Evolutionary conservation across 1,140 invertebrate species (phyloP).

Genomic region (Eupristina koningsbergeri): DNA sequence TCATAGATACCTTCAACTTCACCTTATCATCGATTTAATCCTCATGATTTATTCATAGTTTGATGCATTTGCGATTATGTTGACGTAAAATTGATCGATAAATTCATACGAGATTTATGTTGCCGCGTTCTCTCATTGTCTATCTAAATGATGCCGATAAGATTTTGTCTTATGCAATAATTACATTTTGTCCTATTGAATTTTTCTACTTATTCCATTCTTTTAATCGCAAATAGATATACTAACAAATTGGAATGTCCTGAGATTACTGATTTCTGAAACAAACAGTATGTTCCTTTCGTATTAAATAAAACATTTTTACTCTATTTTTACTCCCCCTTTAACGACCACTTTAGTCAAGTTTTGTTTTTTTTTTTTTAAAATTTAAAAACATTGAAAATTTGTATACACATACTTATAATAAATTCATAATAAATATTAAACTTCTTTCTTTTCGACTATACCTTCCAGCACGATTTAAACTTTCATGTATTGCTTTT

Average conservation of each 20-base stretch:
- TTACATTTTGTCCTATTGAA: not conserved
- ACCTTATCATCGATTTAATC: constrained; percentile 24
- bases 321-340: too few species aligned
- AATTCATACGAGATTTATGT: constrained; percentile 30
- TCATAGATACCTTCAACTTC: constrained; percentile 20
- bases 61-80: constrained; percentile 22
- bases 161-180: not conserved
- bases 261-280: not conserved
- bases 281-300: too few species aligned
- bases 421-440: too few species aligned
- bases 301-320: too few species aligned
- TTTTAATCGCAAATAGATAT: not conserved
- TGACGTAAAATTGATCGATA: constrained; percentile 29
- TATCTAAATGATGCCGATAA: not conserved
- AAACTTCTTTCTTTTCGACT: too few species aligned
- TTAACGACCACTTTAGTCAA: too few species aligned
- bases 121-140: not conserved
- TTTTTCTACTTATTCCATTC: not conserved
- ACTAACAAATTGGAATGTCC: not conserved
- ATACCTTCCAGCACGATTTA: too few species aligned
- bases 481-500: too few species aligned
- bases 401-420: too few species aligned
- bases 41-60: constrained; percentile 36
- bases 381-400: too few species aligned
- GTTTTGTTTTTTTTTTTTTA: too few species aligned